Evolutionary conservation across 2,888 invertebrate genomes (phyloP), one percentile per base, ranked within the genome.

Genomic region (Chydorus sphaericus): DNA sequence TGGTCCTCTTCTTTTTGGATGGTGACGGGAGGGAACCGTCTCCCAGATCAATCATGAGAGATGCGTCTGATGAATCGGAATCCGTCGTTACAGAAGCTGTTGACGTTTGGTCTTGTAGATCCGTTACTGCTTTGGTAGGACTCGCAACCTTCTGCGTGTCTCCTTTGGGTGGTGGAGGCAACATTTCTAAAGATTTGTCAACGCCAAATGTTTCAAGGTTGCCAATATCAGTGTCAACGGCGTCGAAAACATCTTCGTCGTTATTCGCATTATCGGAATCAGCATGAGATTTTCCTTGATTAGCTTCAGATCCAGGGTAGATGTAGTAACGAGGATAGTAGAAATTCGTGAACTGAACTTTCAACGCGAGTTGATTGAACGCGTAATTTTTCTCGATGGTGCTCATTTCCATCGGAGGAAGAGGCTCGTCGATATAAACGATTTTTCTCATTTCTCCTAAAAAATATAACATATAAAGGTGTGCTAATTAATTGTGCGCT

Each of bases 361-460:
- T 60, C 2, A 55, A 37, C 11, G 55, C 56, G 23, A 48, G 26
- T 36, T 68, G 68, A 38, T 63, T 63, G 20, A 65, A 49, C 65
- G 64, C 66, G 5, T 58, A 52, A 60, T 68, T 68, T 56, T 65
- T 68, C 49, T 66, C 60, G 7, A 62, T 50, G 31, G 62, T 36
- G n/a, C 62, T 65, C 36, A 60, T 61, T 7, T 57, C 55, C 4
- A 48, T 53, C 7, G 64, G 62, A 16, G 67, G 67, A 26, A 64
- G 53, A 33, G 64, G 62, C 53, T 68, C 68, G 50, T 68, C 65
- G 16, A 68, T 50, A 18, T 65, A 68, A 48, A 68, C 59, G 49
- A 66, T 57, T 56, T 62, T 66, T 58, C 62, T 65, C 20, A 14
- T 8, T 33, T 38, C 14, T 2, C 44, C 44, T 36, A 33, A 20